Conservation (phyloP, 2,888 invertebrate genomes). For the Clepsis dumicolana region DNA sequence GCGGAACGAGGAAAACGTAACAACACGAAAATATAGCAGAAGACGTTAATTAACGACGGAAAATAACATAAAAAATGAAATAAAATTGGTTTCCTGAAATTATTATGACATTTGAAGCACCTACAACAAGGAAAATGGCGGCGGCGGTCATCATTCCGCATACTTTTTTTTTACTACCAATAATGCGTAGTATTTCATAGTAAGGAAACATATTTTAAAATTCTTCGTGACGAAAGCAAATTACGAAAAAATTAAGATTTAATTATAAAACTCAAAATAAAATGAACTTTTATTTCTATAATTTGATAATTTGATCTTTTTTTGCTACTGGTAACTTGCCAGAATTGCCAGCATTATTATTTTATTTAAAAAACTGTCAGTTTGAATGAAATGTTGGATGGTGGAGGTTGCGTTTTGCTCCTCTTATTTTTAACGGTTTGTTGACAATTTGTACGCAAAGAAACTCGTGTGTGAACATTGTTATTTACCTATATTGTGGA, state of each 20-base stretch:
- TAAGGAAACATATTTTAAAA: neutral
- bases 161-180: conserved; percentile 31
- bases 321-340: conserved; percentile 5
- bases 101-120: conserved; percentile 86
- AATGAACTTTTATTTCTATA: neutral
- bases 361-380: conserved; percentile 63
- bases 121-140: conserved; percentile 86
- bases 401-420: conserved; percentile 59
- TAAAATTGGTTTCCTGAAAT: conserved; percentile 79
- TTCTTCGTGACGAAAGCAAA: neutral
- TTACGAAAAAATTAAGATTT: neutral
- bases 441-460: conserved; percentile 69
- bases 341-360: conserved; percentile 40
- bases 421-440: conserved; percentile 76
- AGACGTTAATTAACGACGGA: conserved; percentile 62
- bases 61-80: conserved; percentile 77
- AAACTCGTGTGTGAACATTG: conserved; percentile 61
- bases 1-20: conserved; percentile 58
- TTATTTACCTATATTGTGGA: conserved; percentile 57
- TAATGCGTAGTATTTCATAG: neutral
- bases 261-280: neutral
- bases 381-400: conserved; percentile 65
- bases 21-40: conserved; percentile 58
- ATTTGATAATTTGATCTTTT: neutral
- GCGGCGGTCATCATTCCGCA: conserved; percentile 50